A percentile compares a stretch with the other conserved stretches of the same genome.
Evolutionary conservation across 2,888 invertebrate genomes (phyloP).

Genomic region (Diaperis boleti): DNA sequence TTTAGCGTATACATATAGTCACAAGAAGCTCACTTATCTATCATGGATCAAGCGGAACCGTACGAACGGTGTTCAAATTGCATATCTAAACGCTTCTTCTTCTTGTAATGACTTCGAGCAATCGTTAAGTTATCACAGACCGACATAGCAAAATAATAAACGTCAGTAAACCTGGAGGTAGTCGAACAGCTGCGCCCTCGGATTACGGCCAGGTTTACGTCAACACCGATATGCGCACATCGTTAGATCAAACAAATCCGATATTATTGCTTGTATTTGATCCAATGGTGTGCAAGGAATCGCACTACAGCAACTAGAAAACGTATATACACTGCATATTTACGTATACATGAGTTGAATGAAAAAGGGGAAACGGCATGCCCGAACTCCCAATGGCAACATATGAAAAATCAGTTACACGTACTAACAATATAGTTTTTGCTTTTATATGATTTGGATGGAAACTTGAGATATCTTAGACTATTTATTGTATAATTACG

Average conservation of each 20-base stretch:
- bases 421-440: slow-evolving; percentile 32
- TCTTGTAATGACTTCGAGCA: slow-evolving; percentile 61
- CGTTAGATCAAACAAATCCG: slow-evolving; percentile 23
- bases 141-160: slow-evolving; percentile 65
- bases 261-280: slow-evolving; percentile 23
- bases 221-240: slow-evolving; percentile 46
- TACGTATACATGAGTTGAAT: slow-evolving; percentile 56
- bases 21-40: slow-evolving; percentile 61
- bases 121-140: slow-evolving; percentile 66
- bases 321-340: slow-evolving; percentile 61
- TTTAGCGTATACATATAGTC: slow-evolving; percentile 65
- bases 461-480: slow-evolving; percentile 55
- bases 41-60: slow-evolving; percentile 37
- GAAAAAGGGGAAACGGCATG: slow-evolving; percentile 14
- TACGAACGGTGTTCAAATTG: slow-evolving; percentile 23
- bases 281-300: slow-evolving; percentile 27
- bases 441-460: slow-evolving; percentile 57
- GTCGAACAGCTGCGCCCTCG: too few species aligned
- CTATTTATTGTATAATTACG: slow-evolving; percentile 64
- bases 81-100: slow-evolving; percentile 46
- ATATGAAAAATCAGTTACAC: slow-evolving; percentile 23
- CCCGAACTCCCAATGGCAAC: slow-evolving; percentile 24
- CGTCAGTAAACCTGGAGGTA: too few species aligned
- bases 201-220: too few species aligned
- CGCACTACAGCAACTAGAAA: slow-evolving; percentile 54